Percentiles rank a stretch among this genome's conserved stretches.
phyloP scores from a whole-genome alignment of 2,797 vertebrate species.

The Notoglanidium macrostoma region DNA sequence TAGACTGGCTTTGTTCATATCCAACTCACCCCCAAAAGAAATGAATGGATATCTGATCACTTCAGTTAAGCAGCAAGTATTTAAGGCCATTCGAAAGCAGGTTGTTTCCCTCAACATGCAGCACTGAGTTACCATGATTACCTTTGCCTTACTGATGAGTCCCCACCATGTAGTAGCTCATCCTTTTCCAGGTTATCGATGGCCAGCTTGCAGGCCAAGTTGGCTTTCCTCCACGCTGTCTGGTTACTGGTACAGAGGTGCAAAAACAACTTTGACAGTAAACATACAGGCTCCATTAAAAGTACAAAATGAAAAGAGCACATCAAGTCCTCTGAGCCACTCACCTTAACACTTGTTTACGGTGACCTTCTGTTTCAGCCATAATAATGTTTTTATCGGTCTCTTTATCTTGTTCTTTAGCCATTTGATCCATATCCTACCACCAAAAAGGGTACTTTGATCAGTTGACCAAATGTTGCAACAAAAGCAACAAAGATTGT shows the following conservation, averaged over 20 bases:
- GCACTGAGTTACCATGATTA: slow-evolving; percentile 57
- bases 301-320: background rate
- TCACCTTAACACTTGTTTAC: slow-evolving; percentile 94
- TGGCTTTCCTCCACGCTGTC: slow-evolving; percentile 94
- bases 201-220: slow-evolving; percentile 91
- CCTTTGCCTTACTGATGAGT: slow-evolving; percentile 82
- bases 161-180: slow-evolving; percentile 82
- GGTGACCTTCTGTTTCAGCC: slow-evolving; percentile 83
- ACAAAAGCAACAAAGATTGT: background rate
- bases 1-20: background rate
- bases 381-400: slow-evolving; percentile 80
- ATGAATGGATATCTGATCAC: background rate
- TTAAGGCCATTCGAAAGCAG: background rate
- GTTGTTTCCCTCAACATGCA: background rate
- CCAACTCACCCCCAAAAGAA: background rate
- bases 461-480: background rate
- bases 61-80: background rate
- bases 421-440: slow-evolving; percentile 91
- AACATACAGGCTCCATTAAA: background rate
- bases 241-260: slow-evolving; percentile 82
- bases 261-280: background rate
- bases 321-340: slow-evolving; percentile 18
- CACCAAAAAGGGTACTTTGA: background rate
- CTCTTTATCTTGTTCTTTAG: slow-evolving; percentile 92
- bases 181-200: slow-evolving; percentile 94